These are phyloP conservation scores for Hyalella azteca DNA, from an alignment of 2,888 invertebrate genomes.

Conservation along the genomic window DNA sequence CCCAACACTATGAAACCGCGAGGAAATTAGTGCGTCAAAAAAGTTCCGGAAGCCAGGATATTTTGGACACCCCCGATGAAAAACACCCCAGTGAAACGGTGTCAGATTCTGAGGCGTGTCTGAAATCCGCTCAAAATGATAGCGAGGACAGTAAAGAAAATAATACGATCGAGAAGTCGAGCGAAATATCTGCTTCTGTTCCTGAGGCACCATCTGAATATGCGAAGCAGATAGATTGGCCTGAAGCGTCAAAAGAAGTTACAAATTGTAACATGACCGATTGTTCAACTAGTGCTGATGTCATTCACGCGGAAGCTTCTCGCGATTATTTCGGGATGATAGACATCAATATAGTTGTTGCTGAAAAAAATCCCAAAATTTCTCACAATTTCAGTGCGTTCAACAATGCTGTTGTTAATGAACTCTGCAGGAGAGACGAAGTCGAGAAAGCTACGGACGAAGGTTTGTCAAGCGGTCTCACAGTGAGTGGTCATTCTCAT, in stretches of 20 bases:
- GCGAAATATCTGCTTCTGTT: too few species aligned
- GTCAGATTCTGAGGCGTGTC: neutral
- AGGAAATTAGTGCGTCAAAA: constrained; percentile 2
- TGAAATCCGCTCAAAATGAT: too few species aligned
- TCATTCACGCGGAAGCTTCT: neutral
- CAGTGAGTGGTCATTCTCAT: constrained; percentile 23
- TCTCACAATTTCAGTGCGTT: neutral
- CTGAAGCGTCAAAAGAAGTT: neutral
- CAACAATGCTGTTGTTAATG: neutral
- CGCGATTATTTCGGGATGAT: constrained; percentile 3
- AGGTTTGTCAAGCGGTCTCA: neutral
- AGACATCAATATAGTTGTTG: constrained; percentile 5
- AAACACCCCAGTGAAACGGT: neutral
- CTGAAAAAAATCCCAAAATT: neutral
- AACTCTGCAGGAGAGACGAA: neutral
- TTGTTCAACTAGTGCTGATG: neutral
- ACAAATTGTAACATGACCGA: neutral
- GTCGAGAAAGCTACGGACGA: neutral
- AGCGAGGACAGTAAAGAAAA: too few species aligned
- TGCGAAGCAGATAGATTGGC: too few species aligned
- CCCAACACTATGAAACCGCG: neutral
- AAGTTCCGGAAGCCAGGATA: constrained; percentile 7
- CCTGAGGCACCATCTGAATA: too few species aligned
- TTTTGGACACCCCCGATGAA: neutral
- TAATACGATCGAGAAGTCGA: too few species aligned